Evolutionary conservation across 1,140 invertebrate genomes (phyloP), one percentile per base, ranked within the genome.

Genomic region (Gryllus bimaculatus): DNA sequence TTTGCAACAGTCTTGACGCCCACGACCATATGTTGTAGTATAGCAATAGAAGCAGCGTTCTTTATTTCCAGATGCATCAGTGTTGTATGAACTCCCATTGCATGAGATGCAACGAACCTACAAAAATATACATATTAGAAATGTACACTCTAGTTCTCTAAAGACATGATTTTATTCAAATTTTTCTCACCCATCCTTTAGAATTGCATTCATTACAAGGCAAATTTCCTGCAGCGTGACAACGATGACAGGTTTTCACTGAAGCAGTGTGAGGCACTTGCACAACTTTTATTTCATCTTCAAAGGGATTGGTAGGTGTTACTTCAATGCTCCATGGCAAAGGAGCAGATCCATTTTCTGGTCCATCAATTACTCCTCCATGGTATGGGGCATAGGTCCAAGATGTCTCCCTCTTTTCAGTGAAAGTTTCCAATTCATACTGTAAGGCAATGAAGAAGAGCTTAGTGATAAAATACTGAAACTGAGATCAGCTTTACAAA

Each of bases 371-470:
- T 21, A 85, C 83, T 21, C 88, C 88, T 20, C 88, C 88, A 20
- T 82, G 84, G 81, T 88, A 90, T 6, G 90, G 89, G 76, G 87
- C 85, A 83, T 85, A 89, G 8, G 87, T 85, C 89, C 89, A 91
- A 26, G 85, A 83, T 13, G 88, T 88, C 77, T 88, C 86, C 26
- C 90, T 83, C 49, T 87, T 87, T 82, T 91, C 89, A 12, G 88
- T 88, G 83, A 89, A 91, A n/a, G 88, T 89, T 82, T 91, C 88
- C 79, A 91, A 83, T 21, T 88, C 86, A 81, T 91, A 91, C 88
- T 90, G 83, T 5, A 39, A 39, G 1, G 26, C 26, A 39, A 39
- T 39, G 26, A 39, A 39, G 26, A 39, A 39, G 26, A 39, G 26
- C 5, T 39, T 39, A 39, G 5, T 39, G 26, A 39, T 39, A 39